A percentile compares a stretch with the other conserved stretches of the same genome.
phyloP scores from a whole-genome alignment of 2,113 vertebrate species.

The Cricetomys ansorgei region DNA sequence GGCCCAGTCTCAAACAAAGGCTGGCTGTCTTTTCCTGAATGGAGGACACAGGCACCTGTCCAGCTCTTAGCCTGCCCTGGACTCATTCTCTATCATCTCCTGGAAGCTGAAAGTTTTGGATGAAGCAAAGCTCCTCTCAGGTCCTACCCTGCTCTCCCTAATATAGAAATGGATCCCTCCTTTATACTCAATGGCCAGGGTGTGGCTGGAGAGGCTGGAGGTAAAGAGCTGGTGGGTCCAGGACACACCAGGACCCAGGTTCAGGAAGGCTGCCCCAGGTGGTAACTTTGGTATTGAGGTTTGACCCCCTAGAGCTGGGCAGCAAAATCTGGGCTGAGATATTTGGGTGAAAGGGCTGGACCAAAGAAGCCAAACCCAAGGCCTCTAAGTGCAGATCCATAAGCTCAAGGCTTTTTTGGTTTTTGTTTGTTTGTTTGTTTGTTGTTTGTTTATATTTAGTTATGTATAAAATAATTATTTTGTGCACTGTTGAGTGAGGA shows the following conservation, averaged over 20 bases:
- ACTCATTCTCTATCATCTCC: neutral
- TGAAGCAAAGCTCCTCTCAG: neutral
- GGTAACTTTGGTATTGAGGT: neutral
- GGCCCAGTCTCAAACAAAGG: neutral
- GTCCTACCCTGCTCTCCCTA: neutral
- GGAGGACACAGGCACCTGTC: neutral
- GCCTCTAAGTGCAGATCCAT: accelerated
- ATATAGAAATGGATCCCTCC: neutral
- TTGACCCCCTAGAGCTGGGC: neutral
- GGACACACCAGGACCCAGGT: too few species aligned
- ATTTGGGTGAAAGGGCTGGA: neutral
- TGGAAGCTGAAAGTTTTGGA: neutral
- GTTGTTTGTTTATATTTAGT: too few species aligned
- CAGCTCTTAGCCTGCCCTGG: neutral
- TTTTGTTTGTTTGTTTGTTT: neutral
- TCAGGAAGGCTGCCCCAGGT: neutral
- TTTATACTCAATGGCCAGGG: neutral
- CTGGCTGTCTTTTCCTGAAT: accelerated
- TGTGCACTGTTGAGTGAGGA: too few species aligned
- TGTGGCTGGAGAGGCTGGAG: neutral
- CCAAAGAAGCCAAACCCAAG: neutral
- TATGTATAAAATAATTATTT: too few species aligned
- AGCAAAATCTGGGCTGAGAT: accelerated
- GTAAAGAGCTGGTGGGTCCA: neutral
- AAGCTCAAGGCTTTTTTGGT: too few species aligned